Evolutionary conservation across 2,888 invertebrate species (phyloP), one percentile per base, ranked within the genome.

Genomic region (Microctonus hyperodae): DNA sequence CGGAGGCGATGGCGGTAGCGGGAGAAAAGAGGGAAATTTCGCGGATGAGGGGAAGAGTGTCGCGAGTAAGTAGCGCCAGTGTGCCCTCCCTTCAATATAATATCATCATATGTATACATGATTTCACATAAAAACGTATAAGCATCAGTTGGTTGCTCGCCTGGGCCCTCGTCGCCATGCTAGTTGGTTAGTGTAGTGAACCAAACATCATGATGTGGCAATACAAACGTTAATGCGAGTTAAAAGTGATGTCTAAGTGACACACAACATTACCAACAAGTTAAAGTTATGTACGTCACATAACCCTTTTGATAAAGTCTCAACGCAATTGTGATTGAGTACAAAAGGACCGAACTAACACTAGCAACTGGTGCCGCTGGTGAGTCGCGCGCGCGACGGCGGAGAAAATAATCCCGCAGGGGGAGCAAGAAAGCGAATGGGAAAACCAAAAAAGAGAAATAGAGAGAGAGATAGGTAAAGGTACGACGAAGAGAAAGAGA

Each of bases 141-240:
- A 61, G 58, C 56, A 62, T 65, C 68, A 44, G 67, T 69, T 68
- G 67, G 68, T 64, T 70, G 64, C 64, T 71, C 70, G 70, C 67
- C 69, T 68, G 65, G 69, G 69, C 58, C 69, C 72, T 75, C 76
- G 78, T 77, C 78, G 78, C 78, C 77, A 78, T 79, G 76, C 81
- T 74, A 79, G 79, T n/a, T 81, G 80, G 79, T 79, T 82, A 79
- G 82, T 83, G 81, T 82, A 82, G 83, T 82, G 83, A 79, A 79
- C 78, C 78, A 79, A 81, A 83, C 81, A 81, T 83, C 81, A 83
- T 83, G 83, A 84, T 84, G 84, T 84, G 84, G 84, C 84, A 82
- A 78, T 83, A 80, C n/a, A n/a, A n/a, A n/a, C 80, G 81, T 78
- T 78, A 74, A 74, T 73, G 77, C 76, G 74, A 80, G 77, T 76